Evolutionary conservation across 2,797 vertebrate species (phyloP).

Genomic region (Girardinus metallicus): DNA sequence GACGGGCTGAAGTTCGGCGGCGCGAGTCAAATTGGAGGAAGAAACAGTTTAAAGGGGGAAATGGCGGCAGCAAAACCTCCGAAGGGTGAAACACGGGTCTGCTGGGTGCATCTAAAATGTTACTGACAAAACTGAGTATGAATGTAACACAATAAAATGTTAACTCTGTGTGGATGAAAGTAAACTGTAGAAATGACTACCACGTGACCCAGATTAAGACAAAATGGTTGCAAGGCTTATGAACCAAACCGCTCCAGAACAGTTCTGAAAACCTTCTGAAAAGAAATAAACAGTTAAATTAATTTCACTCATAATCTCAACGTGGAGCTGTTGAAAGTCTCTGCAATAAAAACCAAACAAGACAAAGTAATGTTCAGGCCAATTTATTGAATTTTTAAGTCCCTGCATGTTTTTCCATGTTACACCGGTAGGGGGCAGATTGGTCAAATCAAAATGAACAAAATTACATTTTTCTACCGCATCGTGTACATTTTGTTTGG

Average conservation of each 20-base stretch:
- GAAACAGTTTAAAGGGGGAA: constrained; percentile 55
- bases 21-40: background rate
- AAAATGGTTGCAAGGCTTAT: background rate
- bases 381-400: constrained; percentile 73
- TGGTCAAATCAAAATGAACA: constrained; percentile 20
- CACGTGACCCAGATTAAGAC: background rate
- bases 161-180: background rate
- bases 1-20: background rate
- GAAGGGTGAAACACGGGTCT: background rate
- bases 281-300: background rate
- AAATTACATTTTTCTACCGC: constrained; percentile 4
- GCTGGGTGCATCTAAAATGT: too few relatives aligned
- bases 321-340: background rate
- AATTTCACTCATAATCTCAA: background rate
- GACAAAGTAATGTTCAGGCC: constrained; percentile 52
- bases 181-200: background rate
- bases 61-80: background rate
- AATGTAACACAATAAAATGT: background rate
- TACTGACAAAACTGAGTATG: background rate
- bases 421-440: constrained; percentile 66
- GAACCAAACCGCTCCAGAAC: background rate
- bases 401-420: constrained; percentile 63
- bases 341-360: background rate
- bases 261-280: background rate
- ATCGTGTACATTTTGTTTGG: background rate